phyloP scores from a whole-genome alignment of 2,888 invertebrate genomes.

The Acanthosepion pharaonis region DNA sequence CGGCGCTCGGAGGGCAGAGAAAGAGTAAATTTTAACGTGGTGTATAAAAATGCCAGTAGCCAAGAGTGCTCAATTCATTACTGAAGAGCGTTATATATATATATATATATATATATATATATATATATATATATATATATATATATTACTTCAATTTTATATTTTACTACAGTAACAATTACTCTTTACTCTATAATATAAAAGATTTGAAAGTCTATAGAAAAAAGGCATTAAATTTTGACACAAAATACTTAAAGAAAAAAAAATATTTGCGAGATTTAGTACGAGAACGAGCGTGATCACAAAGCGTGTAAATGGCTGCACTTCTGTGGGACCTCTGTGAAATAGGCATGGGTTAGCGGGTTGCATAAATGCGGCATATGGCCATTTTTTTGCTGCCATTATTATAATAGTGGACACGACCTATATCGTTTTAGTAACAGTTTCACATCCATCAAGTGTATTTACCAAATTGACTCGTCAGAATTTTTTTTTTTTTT shows the following conservation, averaged over 20 bases:
- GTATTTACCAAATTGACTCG: background rate
- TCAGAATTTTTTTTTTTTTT: background rate
- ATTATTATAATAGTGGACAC: background rate
- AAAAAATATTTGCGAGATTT: background rate
- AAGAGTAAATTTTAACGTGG: too few relatives aligned
- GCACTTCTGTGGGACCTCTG: background rate
- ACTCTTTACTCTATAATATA: background rate
- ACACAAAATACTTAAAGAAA: background rate
- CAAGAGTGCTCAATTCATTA: too few relatives aligned
- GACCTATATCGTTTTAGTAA: background rate
- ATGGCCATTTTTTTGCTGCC: background rate
- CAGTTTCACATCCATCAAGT: background rate
- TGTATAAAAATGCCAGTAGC: too few relatives aligned
- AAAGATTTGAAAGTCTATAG: background rate
- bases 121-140: too few relatives aligned
- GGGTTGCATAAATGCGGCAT: background rate
- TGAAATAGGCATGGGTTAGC: background rate
- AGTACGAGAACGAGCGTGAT: background rate
- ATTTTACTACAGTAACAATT: too few relatives aligned
- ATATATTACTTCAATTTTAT: too few relatives aligned
- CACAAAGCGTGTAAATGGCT: background rate
- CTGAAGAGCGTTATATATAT: too few relatives aligned
- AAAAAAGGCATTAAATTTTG: background rate
- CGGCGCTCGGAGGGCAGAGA: too few relatives aligned
- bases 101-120: too few relatives aligned